Percentiles rank a stretch among this genome's conserved stretches.
phyloP scores from a whole-genome alignment of 2,888 invertebrate genomes.

The Microplitis deprimator region DNA sequence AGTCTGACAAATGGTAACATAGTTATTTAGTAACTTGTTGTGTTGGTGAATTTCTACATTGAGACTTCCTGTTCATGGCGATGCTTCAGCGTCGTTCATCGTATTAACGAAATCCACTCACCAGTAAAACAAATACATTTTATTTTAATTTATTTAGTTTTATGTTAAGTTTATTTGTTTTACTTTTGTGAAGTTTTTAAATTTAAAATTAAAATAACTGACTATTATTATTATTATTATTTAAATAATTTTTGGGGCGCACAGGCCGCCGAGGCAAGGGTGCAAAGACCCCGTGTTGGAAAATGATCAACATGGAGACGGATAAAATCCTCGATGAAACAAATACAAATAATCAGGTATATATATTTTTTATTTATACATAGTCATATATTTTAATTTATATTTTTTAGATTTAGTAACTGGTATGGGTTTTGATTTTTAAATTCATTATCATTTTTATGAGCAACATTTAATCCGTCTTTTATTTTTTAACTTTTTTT shows the following conservation, averaged over 20 bases:
- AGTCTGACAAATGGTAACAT: constrained; percentile 38
- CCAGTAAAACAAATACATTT: constrained; percentile 8
- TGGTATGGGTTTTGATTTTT: too few species aligned
- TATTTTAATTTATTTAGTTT: neutral
- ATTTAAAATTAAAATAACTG: neutral
- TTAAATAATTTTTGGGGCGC: constrained; percentile 25
- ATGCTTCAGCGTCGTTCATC: constrained; percentile 57
- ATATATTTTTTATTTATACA: constrained; percentile 5
- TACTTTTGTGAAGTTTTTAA: neutral
- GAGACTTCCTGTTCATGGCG: constrained; percentile 58
- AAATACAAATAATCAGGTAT: constrained; percentile 79
- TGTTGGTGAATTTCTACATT: constrained; percentile 58
- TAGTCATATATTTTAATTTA: too few species aligned
- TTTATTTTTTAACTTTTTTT: neutral
- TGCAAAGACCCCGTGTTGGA: constrained; percentile 48
- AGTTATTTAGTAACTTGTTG: constrained; percentile 55
- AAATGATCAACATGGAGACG: constrained; percentile 91
- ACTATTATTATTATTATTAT: neutral
- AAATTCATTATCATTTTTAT: neutral
- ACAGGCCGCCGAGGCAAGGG: constrained; percentile 31
- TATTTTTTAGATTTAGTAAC: too few species aligned
- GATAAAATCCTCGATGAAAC: constrained; percentile 90
- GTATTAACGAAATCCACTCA: constrained; percentile 29
- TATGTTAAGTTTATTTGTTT: constrained; percentile 16
- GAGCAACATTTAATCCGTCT: neutral